These are phyloP conservation scores for Peromyscus aztecus DNA, from an alignment of 2,797 vertebrate genomes.

Conservation along the genomic window DNA sequence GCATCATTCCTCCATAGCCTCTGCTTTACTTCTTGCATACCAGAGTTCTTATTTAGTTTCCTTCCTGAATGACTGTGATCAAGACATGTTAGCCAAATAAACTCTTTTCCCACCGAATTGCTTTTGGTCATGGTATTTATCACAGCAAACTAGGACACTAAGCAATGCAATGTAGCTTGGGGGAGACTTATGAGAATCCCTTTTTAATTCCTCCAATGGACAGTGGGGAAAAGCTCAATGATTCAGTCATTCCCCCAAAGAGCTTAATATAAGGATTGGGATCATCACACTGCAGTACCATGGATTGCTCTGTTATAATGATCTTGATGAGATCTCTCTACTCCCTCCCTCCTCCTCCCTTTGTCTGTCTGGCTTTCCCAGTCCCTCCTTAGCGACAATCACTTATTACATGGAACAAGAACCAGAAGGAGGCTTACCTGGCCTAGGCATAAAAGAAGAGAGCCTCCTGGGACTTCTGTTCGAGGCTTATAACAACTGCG, in stretches of 20 bases:
- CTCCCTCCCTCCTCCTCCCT: not conserved
- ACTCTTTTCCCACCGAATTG: not conserved
- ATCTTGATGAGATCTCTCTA: not conserved
- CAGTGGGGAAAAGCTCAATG: not conserved
- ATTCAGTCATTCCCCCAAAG: not conserved
- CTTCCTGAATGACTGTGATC: not conserved
- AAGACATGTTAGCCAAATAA: not conserved
- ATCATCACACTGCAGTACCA: not conserved
- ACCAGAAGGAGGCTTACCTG: not conserved
- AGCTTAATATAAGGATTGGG: not conserved
- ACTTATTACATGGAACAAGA: not conserved
- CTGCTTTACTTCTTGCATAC: not conserved
- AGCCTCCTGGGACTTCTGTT: not conserved
- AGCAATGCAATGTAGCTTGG: not conserved
- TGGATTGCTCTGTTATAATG: not conserved
- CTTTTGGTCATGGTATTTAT: not conserved
- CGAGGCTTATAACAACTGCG: not conserved
- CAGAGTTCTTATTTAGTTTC: not conserved
- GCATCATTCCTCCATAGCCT: not conserved
- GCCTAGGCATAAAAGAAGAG: not conserved
- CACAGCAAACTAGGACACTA: not conserved
- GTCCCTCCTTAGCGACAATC: not conserved
- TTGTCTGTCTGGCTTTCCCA: not conserved
- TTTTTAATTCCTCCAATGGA: not conserved
- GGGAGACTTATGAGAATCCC: not conserved